phyloP scores from a whole-genome alignment of 2,797 vertebrate species.

The Mycteria americana region DNA sequence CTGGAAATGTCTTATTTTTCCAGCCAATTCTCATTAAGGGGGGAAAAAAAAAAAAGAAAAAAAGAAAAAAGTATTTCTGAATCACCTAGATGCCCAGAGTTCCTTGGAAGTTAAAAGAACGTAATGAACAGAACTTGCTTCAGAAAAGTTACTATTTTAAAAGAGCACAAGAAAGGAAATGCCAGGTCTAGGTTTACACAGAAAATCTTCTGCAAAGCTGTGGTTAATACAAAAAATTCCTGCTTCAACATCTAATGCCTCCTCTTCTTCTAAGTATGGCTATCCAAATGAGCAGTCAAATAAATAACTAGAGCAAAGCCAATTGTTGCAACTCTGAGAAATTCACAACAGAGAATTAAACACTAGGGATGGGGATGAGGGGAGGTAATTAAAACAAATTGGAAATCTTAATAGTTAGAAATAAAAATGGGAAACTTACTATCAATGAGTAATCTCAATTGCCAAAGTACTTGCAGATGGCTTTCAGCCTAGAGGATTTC shows the following conservation, averaged over 20 bases:
- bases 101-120: not conserved
- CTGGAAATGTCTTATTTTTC: not conserved
- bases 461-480: not conserved
- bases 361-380: not conserved
- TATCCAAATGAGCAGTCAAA: not conserved
- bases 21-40: not conserved
- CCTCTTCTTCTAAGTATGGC: not conserved
- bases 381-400: conserved; percentile 38
- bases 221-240: not conserved
- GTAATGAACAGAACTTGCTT: not conserved
- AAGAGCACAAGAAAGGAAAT: not conserved
- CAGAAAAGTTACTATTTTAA: not conserved
- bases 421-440: not conserved
- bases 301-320: not conserved
- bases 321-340: not conserved
- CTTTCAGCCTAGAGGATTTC: conserved; percentile 10
- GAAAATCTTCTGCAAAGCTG: not conserved
- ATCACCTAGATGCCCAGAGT: not conserved
- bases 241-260: not conserved
- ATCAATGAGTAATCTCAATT: not conserved
- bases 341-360: not conserved
- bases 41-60: not conserved
- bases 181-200: not conserved
- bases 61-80: not conserved
- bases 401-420: not conserved